Evolutionary conservation across 2,113 vertebrate genomes (phyloP).

Genomic region (Penelope pileata): DNA sequence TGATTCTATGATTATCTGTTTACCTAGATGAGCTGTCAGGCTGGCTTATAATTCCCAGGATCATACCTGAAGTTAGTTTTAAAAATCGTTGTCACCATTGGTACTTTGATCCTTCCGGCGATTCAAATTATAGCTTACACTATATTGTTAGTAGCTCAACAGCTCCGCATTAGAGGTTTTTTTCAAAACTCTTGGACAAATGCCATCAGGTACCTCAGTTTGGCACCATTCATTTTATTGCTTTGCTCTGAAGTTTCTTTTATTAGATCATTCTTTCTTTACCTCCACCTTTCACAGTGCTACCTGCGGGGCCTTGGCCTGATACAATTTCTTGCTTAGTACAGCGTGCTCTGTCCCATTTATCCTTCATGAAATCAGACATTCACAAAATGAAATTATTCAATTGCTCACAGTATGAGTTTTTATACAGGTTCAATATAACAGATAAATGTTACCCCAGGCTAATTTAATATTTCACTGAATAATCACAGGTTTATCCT

Average conservation of each 20-base stretch:
- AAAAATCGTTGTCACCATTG: background rate
- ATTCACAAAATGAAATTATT: background rate
- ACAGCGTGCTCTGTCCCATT: background rate
- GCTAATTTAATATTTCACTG: background rate
- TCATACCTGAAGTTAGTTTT: background rate
- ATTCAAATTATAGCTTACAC: background rate
- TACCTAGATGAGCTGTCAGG: background rate
- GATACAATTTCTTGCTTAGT: background rate
- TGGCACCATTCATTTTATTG: background rate
- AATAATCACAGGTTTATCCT: background rate
- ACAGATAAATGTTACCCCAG: background rate
- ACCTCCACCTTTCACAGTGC: background rate
- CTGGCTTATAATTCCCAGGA: background rate
- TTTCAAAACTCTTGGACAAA: background rate
- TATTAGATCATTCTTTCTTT: background rate
- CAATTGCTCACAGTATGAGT: background rate
- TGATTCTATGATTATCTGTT: too few species aligned
- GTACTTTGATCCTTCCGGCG: background rate
- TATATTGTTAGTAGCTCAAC: background rate
- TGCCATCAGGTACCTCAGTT: background rate
- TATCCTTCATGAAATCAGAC: background rate
- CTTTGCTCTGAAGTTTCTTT: background rate
- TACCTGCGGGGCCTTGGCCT: background rate
- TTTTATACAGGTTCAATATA: background rate
- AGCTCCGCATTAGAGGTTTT: background rate